phyloP scores from a whole-genome alignment of 2,888 invertebrate species.

The Eupeodes latifasciatus region DNA sequence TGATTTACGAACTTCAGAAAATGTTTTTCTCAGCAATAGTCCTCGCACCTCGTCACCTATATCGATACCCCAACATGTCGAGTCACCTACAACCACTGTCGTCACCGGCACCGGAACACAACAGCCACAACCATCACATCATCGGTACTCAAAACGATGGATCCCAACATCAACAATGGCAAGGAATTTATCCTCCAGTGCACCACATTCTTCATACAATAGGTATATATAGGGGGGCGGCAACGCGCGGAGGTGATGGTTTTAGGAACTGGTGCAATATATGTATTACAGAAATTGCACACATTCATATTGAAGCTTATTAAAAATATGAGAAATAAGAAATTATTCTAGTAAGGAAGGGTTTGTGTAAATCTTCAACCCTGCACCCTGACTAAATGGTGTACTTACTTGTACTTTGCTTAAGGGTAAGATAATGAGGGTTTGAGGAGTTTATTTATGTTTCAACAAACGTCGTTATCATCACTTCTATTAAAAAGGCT shows the following conservation, averaged over 20 bases:
- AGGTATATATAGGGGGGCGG: constrained; percentile 23
- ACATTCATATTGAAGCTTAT: neutral
- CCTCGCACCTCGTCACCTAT: constrained; percentile 77
- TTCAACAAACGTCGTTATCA: neutral
- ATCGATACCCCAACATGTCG: constrained; percentile 57
- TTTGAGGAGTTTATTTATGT: constrained; percentile 11
- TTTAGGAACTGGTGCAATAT: neutral
- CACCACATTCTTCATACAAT: constrained; percentile 76
- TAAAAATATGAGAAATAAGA: neutral
- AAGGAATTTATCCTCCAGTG: constrained; percentile 77
- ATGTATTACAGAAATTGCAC: neutral
- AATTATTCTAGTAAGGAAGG: neutral
- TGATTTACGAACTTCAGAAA: constrained; percentile 83
- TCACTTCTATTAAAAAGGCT: neutral
- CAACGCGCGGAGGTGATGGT: too few species aligned
- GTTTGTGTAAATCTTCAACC: neutral
- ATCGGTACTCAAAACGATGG: constrained; percentile 73
- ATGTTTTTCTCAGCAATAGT: constrained; percentile 80
- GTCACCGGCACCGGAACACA: constrained; percentile 32
- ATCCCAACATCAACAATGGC: constrained; percentile 31
- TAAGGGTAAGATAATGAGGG: neutral
- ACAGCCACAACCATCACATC: neutral
- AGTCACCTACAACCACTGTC: constrained; percentile 2
- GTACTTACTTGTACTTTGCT: neutral
- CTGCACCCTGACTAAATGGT: neutral